Evolutionary conservation across 1,140 invertebrate genomes (phyloP).

Genomic region (Drosophila punjabiensis): DNA sequence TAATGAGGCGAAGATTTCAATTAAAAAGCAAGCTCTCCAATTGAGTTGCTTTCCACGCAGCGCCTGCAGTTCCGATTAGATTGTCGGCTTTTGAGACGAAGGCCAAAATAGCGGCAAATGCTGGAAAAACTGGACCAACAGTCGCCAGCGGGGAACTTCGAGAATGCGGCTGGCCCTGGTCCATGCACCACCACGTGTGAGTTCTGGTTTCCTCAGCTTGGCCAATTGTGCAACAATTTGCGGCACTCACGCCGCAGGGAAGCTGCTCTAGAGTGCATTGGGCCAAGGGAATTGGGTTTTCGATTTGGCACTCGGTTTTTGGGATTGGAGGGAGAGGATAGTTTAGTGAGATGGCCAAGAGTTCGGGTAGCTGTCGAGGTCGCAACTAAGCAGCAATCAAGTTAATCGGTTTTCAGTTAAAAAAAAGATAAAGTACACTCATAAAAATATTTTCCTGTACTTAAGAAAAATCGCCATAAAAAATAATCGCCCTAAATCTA

Average conservation of each 20-base stretch:
- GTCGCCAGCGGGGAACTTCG: slow-evolving; percentile 23
- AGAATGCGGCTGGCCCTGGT: slow-evolving; percentile 23
- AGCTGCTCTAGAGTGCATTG: slow-evolving; percentile 19
- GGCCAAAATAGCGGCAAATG: slow-evolving; percentile 35
- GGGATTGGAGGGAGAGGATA: not conserved
- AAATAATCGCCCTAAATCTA: no score
- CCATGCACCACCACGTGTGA: slow-evolving; percentile 32
- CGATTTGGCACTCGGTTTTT: not conserved
- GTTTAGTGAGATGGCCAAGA: not conserved
- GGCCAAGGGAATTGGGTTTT: slow-evolving; percentile 32
- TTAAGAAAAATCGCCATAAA: no score
- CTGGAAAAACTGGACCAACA: slow-evolving; percentile 37
- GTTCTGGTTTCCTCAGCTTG: slow-evolving; percentile 29
- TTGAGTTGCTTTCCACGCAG: slow-evolving; percentile 17
- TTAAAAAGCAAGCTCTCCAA: slow-evolving; percentile 30
- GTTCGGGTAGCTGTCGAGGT: not conserved
- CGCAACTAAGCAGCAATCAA: slow-evolving; percentile 8
- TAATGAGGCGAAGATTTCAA: slow-evolving; percentile 53
- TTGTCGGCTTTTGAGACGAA: slow-evolving; percentile 15
- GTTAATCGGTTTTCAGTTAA: slow-evolving; percentile 14
- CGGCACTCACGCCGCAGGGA: slow-evolving; percentile 58
- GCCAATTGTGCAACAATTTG: slow-evolving; percentile 74
- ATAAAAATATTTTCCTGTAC: no score
- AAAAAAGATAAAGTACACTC: no score
- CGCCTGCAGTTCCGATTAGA: slow-evolving; percentile 29